Base-by-base conservation (phyloP, 2,113 vertebrate genomes). In the Notechis scutatus region DNA sequence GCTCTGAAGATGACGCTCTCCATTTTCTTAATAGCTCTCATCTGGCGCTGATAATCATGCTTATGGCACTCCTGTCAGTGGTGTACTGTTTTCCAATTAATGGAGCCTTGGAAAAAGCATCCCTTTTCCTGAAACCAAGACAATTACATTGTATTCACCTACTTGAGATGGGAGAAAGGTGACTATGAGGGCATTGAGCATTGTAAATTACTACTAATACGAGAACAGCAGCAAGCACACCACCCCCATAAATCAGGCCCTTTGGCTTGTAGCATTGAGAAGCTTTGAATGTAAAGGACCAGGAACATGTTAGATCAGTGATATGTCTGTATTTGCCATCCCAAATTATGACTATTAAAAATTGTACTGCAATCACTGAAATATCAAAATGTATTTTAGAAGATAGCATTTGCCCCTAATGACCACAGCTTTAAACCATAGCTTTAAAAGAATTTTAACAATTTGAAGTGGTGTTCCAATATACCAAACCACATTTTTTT, bases 1-100 rank as follows among this genome's bases (percentile, higher is more conserved):
- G 96, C 96, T 97, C 96, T 97, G 97, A 97, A 97, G 98, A 98
- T 98, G 98, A 97, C 96, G 97, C 98, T 97, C 98, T 98, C 97
- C 97, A 97, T 96, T 96, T 96, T 90, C 96, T 97, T 96, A 98
- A 98, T 97, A 97, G 98, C 98, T 97, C 98, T 98, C 97, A 94
- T 95, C 96, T 88, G 81, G 93, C 45, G 14, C 88, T 93, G 96
- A 96, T 96, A 96, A 97, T 97, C 96, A 21, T 96, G 88, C 91
- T 94, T 95, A 94, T 94, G 6, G 90, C 96, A 94, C 95, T 91
- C 96, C 98, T 97, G 97, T 96, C 97, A 94, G 96, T 96, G 97
- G 96, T 96, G 92, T 94, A 81, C 91, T 20, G 88, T 59, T 92
- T 69, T 95, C 96, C 96, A 95, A 93, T 98, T 97, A 97, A 97